Base-by-base conservation (phyloP, 2,113 vertebrate species). In the Mus musculus region DNA sequence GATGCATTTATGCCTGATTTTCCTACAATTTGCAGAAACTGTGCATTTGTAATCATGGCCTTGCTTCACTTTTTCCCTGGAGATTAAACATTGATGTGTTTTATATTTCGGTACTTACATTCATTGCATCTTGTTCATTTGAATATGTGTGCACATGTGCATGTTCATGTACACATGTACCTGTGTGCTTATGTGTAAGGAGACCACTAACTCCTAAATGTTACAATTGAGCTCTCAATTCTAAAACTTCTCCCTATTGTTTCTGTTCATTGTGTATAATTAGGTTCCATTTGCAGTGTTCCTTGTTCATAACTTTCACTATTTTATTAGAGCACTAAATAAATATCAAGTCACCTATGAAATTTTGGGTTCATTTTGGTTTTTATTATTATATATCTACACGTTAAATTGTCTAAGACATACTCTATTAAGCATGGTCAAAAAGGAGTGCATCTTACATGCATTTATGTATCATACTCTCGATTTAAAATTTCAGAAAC, bases 281-380 rank as follows among this genome's bases (percentile, higher is more conserved):
- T 81, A 16, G 7, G 73, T 42, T 42, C 5, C 16, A 20, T 28
- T 52, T 78, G 86, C 1, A 11, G 59, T 6, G 56, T 88, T 11
- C 0, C 9, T 75, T 46, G 5, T 72, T 82, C 69, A 82, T 28
- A 36, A 89, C 52, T 24, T 16, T 2, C 39, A 88, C n/a, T 56
- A 69, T 36, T 63, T 71, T 33, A 9, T 42, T 46, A 46, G 61
- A 49, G 20, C 0, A 39, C 46, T 93, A 49, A 22, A 20, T 49
- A 17, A 67, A 67, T 67, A n/a, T 14, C 3, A 89, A 9, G 0
- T 0, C 4, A 19, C 1, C 16, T 81, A 2, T 52, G 33, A 63
- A 72, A 54, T 42, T 42, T 42, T 42, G 42, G 42, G 52, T 33
- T 56, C 4, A 33, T 78, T n/a, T 54, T 91, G 1, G 4, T 42